phyloP scores from a whole-genome alignment of 1,140 invertebrate species.

The Acyrthosiphon pisum region DNA sequence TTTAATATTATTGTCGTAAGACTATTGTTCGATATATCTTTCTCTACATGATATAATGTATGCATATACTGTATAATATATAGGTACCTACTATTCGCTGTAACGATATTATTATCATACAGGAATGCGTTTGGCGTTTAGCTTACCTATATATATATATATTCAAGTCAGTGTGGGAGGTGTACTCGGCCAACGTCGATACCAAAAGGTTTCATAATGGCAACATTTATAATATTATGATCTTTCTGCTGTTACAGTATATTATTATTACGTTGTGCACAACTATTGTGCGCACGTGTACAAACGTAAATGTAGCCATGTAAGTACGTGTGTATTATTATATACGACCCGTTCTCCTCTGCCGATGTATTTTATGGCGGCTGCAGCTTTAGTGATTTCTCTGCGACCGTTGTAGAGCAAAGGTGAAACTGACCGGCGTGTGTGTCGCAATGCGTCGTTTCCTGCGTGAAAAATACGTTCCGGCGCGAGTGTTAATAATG shows the following conservation, averaged over 20 bases:
- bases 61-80: not conserved
- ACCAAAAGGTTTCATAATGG: not conserved
- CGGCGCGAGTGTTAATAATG: slow-evolving; percentile 4
- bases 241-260: not conserved
- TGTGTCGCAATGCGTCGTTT: slow-evolving; percentile 2
- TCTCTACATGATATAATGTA: not conserved
- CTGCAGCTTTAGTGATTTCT: not conserved
- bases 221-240: not conserved
- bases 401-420: not conserved
- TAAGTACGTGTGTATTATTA: not conserved
- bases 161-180: not conserved
- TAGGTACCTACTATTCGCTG: not conserved
- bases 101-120: not conserved
- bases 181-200: not conserved
- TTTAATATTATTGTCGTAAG: slow-evolving; percentile 15
- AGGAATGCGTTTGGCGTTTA: not conserved
- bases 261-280: not conserved
- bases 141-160: too few species aligned
- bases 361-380: not conserved
- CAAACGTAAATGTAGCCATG: not conserved
- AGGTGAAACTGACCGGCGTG: slow-evolving; percentile 37
- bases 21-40: not conserved
- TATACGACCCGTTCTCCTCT: not conserved
- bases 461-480: not conserved
- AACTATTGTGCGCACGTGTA: not conserved